Base-by-base conservation (phyloP, 2,797 vertebrate species). In the Hylomyscus alleni region DNA sequence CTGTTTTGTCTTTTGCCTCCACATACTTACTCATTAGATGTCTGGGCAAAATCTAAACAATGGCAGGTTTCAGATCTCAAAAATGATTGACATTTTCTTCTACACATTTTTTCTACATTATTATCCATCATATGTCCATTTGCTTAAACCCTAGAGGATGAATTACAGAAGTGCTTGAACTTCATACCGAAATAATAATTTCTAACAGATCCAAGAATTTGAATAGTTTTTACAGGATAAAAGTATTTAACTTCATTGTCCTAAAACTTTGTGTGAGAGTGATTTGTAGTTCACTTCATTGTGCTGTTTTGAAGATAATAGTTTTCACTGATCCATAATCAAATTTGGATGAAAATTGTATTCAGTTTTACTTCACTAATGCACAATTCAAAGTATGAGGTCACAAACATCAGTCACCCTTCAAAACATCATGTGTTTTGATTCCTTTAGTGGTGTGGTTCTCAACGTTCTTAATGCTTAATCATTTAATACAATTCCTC, bases 11-110 rank as follows among this genome's bases (percentile, higher is more conserved):
- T 52, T 69, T 52, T 54, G 20, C 12, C n/a, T 86, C 31, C 22
- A 69, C 5, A 86, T 20, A n/a, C 34, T 14, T 17, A 20, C 9
- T 50, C 60, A 67, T 19, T 50, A 52, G 12, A 26, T 8, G 22
- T 94, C 60, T 93, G 76, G 15, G 31, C n/a, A 91, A 77, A 14
- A 72, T 82, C 44, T 86, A 82, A 95, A 72, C 15, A 86, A 44
- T 50, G 44, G 26, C 13, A 29, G 4, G 65, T 84, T 84, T 56
- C 65, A 54, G 29, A 89, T 50, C 12, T 62, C 89, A 89, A 91
- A 77, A 82, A 19, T 34, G 6, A 90, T 56, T 26, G 9, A 81
- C 4, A 72, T 82, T 69, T 76, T 95, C 44, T 56, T 82, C 11
- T 95, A 34, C 44, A 52, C 11, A 40, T 29, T 95, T 89, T 89